Conservation (phyloP, 2,113 vertebrate species). For the Pachypanchax playfairii region DNA sequence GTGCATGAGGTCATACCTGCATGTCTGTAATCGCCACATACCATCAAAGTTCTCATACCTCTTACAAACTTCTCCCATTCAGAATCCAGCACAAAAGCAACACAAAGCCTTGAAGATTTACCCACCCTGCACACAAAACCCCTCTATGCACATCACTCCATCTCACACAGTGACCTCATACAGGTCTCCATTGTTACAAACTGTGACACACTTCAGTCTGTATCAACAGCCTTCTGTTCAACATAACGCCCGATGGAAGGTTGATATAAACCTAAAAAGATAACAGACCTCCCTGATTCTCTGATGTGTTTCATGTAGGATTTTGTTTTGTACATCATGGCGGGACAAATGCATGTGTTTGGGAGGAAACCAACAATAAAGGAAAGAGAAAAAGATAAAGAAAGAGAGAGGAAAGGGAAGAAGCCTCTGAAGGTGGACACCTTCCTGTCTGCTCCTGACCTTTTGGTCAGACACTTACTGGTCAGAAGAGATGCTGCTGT, state of each 20-base stretch:
- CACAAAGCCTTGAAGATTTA: constrained; percentile 67
- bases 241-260: constrained; percentile 63
- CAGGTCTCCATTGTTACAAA: constrained; percentile 76
- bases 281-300: constrained; percentile 74
- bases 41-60: constrained; percentile 77
- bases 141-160: constrained; percentile 70
- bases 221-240: constrained; percentile 64
- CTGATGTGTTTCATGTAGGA: constrained; percentile 78
- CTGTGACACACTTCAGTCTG: constrained; percentile 78
- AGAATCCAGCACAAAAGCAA: constrained; percentile 71
- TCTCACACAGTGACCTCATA: constrained; percentile 79
- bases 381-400: constrained; percentile 80
- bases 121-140: constrained; percentile 53
- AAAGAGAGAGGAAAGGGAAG: constrained; percentile 80
- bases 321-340: constrained; percentile 93
- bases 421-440: constrained; percentile 87
- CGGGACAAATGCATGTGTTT: constrained; percentile 87
- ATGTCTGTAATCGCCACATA: constrained; percentile 78
- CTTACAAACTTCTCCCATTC: constrained; percentile 65
- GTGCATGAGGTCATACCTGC: constrained; percentile 79
- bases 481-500: constrained; percentile 81
- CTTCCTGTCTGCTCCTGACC: constrained; percentile 88
- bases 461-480: constrained; percentile 87
- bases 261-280: constrained; percentile 61
- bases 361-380: constrained; percentile 83